These are phyloP conservation scores for Euleptes europaea DNA, from an alignment of 2,113 vertebrate genomes.

Conservation along the genomic window DNA sequence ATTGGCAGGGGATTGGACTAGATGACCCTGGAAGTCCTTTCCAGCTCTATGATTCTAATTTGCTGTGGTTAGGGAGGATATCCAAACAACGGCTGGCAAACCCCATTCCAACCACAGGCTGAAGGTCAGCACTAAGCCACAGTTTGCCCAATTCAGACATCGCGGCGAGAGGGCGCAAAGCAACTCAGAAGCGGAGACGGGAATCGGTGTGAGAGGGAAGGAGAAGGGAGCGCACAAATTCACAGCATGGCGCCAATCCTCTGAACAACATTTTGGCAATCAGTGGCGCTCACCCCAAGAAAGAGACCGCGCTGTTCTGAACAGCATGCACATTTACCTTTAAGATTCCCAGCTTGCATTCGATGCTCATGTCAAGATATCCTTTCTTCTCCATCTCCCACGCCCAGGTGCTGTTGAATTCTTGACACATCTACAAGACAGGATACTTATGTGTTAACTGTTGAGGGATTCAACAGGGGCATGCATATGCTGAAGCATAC, in stretches of 20 bases:
- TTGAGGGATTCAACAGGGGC: background rate
- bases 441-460: constrained; percentile 30
- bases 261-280: background rate
- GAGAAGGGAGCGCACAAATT: background rate
- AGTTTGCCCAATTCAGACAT: background rate
- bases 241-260: no score
- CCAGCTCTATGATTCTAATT: no score
- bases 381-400: constrained; percentile 99
- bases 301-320: background rate
- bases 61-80: no score
- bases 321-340: constrained; percentile 82
- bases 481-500: background rate
- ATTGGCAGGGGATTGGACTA: no score
- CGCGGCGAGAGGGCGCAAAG: background rate
- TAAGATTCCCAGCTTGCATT: constrained; percentile 93
- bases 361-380: constrained; percentile 92
- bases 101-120: background rate
- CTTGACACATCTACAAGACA: constrained; percentile 89
- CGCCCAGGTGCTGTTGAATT: constrained; percentile 95
- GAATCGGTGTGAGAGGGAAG: background rate
- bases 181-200: background rate
- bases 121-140: background rate
- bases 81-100: background rate
- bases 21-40: no score
- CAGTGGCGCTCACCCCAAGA: background rate